Conservation (phyloP, 1,140 invertebrate species). For the Drosophila nannoptera region DNA sequence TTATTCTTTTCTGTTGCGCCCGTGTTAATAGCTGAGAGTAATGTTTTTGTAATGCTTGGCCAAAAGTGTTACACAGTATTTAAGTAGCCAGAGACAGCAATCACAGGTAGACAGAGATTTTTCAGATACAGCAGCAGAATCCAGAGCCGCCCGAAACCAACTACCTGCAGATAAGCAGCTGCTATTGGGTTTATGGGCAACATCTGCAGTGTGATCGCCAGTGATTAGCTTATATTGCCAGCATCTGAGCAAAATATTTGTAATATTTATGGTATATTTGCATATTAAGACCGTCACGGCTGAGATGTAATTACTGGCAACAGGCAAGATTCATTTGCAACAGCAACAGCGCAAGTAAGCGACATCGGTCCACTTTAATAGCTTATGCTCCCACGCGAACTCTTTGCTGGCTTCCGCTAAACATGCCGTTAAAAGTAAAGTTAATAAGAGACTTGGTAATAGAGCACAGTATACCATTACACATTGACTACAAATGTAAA, state of each 20-base stretch:
- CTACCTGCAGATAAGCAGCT: constrained; percentile 42
- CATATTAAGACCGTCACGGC: background rate
- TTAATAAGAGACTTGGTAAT: background rate
- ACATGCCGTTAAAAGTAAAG: background rate
- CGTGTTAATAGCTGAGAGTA: constrained; percentile 45
- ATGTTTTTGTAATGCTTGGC: constrained; percentile 24
- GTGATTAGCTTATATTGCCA: constrained; percentile 26
- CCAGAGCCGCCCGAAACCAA: no score
- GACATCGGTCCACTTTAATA: constrained; percentile 24
- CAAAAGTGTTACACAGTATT: background rate
- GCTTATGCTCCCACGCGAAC: constrained; percentile 8
- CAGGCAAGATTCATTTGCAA: background rate
- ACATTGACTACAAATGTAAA: background rate
- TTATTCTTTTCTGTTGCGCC: constrained; percentile 4
- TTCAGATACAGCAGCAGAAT: background rate
- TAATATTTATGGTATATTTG: background rate
- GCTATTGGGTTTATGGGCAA: constrained; percentile 45
- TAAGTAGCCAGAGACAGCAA: constrained; percentile 41
- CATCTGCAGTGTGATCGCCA: constrained; percentile 40
- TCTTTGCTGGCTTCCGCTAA: constrained; percentile 21
- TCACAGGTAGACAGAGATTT: constrained; percentile 18
- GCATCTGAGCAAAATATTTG: background rate
- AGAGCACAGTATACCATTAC: background rate
- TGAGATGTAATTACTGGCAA: background rate
- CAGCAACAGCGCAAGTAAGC: background rate